Evolutionary conservation across 2,888 invertebrate genomes (phyloP).

Genomic region (Drosophila monieri): DNA sequence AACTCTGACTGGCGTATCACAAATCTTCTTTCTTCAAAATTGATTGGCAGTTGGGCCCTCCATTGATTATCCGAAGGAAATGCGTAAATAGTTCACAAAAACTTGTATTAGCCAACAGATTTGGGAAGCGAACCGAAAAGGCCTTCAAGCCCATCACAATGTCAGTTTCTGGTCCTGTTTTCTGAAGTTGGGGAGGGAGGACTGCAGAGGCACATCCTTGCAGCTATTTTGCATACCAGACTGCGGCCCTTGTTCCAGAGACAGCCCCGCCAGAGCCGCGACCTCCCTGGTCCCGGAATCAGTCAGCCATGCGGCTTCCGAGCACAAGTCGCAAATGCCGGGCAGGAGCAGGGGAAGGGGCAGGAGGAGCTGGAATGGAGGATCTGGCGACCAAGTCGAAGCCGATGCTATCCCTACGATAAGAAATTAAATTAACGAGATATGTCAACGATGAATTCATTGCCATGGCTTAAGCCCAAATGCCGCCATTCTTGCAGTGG

Average conservation of each 20-base stretch:
- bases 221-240: constrained; percentile 78
- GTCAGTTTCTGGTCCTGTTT: constrained; percentile 19
- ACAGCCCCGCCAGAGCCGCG: neutral
- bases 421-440: constrained; percentile 84
- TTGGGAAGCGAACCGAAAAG: constrained; percentile 11
- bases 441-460: constrained; percentile 84
- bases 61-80: constrained; percentile 49
- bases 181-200: constrained; percentile 10
- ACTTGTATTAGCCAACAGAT: constrained; percentile 72
- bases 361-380: neutral
- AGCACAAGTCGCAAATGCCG: constrained; percentile 18
- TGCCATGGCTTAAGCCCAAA: constrained; percentile 83
- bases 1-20: neutral
- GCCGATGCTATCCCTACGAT: constrained; percentile 82
- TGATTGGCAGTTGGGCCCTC: constrained; percentile 68
- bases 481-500: constrained; percentile 81
- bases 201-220: constrained; percentile 54
- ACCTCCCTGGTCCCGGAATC: constrained; percentile 43
- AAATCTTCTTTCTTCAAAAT: constrained; percentile 37
- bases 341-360: constrained; percentile 27
- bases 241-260: constrained; percentile 30
- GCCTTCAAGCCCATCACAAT: neutral
- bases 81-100: constrained; percentile 80
- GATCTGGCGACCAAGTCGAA: constrained; percentile 37
- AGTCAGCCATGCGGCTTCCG: constrained; percentile 75